Percentiles rank a stretch among this genome's conserved stretches.
These are phyloP conservation scores for Micrastur ruficollis DNA, from an alignment of 2,797 vertebrate species.

Conservation along the genomic window DNA sequence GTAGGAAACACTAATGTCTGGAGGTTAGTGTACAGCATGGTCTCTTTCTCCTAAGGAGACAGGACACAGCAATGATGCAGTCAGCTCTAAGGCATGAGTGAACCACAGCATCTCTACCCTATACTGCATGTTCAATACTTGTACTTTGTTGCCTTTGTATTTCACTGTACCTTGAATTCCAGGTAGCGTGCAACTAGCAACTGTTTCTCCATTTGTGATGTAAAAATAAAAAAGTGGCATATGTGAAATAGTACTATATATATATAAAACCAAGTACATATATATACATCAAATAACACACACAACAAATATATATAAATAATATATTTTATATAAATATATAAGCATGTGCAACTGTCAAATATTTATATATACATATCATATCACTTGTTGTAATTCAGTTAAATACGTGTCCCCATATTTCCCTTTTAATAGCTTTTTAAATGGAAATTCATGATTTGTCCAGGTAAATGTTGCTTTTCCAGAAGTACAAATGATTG, in stretches of 20 bases:
- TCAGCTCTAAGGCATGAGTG: not conserved
- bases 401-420: not conserved
- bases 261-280: not conserved
- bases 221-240: not conserved
- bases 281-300: not conserved
- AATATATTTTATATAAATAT: not conserved
- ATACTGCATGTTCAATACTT: rapidly evolving
- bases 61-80: not conserved
- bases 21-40: not conserved
- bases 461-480: not conserved
- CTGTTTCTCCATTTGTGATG: not conserved
- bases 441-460: not conserved
- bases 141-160: not conserved
- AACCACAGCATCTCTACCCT: not conserved
- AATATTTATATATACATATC: not conserved
- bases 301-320: not conserved
- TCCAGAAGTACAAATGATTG: not conserved
- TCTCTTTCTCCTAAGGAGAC: not conserved
- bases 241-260: not conserved
- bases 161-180: not conserved
- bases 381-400: not conserved
- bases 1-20: not conserved
- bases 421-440: not conserved
- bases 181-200: not conserved
- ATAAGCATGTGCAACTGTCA: not conserved